Base-by-base conservation (phyloP, 1,140 invertebrate genomes). In the Bombyx mandarina region DNA sequence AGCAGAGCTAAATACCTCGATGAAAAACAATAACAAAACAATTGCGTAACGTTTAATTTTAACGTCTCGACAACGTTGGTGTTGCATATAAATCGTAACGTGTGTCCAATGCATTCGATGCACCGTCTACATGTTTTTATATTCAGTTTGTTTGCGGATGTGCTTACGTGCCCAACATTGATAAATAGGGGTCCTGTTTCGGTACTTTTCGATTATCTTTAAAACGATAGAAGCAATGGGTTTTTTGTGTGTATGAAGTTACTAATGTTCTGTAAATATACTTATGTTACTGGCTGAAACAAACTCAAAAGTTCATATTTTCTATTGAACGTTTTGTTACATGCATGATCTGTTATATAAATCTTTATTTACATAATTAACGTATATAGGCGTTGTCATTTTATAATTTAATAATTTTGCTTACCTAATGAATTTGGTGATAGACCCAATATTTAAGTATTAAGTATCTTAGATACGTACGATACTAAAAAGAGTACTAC, bases 1-100 rank as follows among this genome's bases (percentile, higher is more conserved):
- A 35, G 26, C 26, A 35, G 26, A 35, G 26, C 26, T 35, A 3
- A 35, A 35, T 35, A 35, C 26, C 4, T 3, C 2, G 26, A 35
- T 35, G 26, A 35, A 35, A 35, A 35, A 35, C 26, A 35, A 35
- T 5, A 35, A 35, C 35, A 47, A 22, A 26, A 35, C 6, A n/a
- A 42, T 55, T 55, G 47, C 54, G 54, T 55, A 46, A 55, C 35
- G 45, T 47, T 18, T 46, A 55, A 22, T 47, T 18, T 47, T 55
- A 55, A 26, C 54, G 46, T 47, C 8, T 12, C 54, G 35, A 42
- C 8, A 45, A 35, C 46, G 45, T 47, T 47, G 54, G 54, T n/a
- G 54, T 46, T 55, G 45, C 54, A 55, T 55, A 55, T 45, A 18
- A 47, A 47, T 47, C 8, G 44, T 35, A 47, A 10, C 26, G 35